Conservation (phyloP, 2,113 vertebrate genomes). For the Vulpes ferrilata region DNA sequence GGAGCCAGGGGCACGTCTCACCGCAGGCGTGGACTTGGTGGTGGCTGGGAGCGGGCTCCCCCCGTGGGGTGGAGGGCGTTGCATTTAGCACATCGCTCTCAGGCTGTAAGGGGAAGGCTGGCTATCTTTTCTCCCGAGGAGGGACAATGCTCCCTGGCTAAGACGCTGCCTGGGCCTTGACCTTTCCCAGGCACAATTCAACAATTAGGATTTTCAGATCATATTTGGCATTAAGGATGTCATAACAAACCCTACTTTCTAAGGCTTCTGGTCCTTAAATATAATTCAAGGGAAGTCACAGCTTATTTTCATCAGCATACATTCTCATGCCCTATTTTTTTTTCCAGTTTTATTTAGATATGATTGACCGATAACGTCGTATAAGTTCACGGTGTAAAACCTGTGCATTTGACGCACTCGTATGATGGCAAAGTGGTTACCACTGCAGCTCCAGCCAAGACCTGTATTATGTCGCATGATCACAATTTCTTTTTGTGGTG, state of each 20-base stretch:
- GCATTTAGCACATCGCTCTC: neutral
- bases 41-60: neutral
- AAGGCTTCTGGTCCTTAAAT: slow-evolving; percentile 32
- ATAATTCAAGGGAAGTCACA: neutral
- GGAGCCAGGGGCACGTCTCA: neutral
- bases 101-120: neutral
- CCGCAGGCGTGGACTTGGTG: neutral
- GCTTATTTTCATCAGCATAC: slow-evolving; percentile 34
- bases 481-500: neutral
- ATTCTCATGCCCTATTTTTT: neutral
- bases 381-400: neutral
- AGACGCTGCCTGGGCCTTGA: neutral
- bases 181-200: neutral
- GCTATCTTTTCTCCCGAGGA: neutral
- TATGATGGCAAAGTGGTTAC: neutral
- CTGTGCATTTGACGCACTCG: neutral
- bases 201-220: slow-evolving; percentile 40
- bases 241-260: slow-evolving; percentile 45
- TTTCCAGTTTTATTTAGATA: neutral
- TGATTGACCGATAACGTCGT: neutral
- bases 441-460: neutral
- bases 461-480: neutral
- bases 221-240: slow-evolving; percentile 34
- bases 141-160: neutral
- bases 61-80: neutral